Evolutionary conservation across 1,140 invertebrate species (phyloP), one percentile per base, ranked within the genome.

Genomic region (Drosophila athabasca): DNA sequence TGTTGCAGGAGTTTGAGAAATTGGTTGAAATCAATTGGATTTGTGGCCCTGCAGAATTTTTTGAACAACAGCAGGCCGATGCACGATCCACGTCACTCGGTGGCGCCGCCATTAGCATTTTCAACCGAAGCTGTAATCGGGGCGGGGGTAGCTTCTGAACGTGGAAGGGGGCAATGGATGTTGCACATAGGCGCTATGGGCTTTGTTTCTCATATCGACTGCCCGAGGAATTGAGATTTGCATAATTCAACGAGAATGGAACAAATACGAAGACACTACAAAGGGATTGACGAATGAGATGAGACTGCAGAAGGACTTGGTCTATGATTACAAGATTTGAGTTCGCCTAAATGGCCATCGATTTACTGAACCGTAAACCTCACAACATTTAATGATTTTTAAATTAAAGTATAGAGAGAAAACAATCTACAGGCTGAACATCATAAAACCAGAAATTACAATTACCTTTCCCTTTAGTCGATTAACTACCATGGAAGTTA

Each of bases 11-110:
- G 82, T 79, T 79, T 82, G 83, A 87, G 78, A 82, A 79, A 87
- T 87, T 87, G 83, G 83, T 88, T 88, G 78, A 87, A 87, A 87
- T 87, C 82, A 87, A 87, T 87, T 87, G 83, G 78, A 88, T 87
- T 85, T 87, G 82, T 68, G 62, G 45, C 53, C 57, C 11, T 39
- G 35, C 11, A 17, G 57, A 51, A 57, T 51, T 60, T 68, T 74
- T 81, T 78, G 77, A 81, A 55, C 79, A 77, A 65, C 74, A 77
- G 76, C 61, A 41, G 49, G 53, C 54, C 46, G 44, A 53, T 44
- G 44, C 31, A 44, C 46, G 31, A 58, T 44, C 44, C 26, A 44
- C 62, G 52, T 51, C 55, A 44, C 44, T 62, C 61, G 65, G 53
- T 76, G 72, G 57, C 59, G 44, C 19, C 53, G 61, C 69, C 54